These are phyloP conservation scores for Aelia acuminata DNA, from an alignment of 2,888 invertebrate species.

Conservation along the genomic window DNA sequence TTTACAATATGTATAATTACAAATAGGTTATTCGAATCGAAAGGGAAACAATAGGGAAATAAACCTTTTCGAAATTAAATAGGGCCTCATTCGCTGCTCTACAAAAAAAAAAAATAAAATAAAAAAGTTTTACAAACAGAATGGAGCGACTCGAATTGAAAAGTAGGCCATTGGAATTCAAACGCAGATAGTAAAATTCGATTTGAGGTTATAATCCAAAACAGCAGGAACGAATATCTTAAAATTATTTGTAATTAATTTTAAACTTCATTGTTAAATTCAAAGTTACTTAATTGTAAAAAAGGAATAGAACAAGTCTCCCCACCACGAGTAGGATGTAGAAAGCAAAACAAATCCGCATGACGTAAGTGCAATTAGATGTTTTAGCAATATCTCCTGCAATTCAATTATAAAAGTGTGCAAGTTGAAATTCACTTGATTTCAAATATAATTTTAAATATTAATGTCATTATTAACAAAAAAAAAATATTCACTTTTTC, in stretches of 20 bases:
- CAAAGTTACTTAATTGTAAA: neutral
- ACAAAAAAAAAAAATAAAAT: neutral
- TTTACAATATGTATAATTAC: neutral
- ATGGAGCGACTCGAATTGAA: neutral
- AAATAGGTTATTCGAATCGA: neutral
- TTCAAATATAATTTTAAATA: neutral
- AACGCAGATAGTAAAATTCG: neutral
- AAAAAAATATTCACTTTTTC: too few species aligned
- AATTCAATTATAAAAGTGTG: neutral
- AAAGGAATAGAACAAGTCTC: neutral
- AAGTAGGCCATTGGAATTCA: constrained; percentile 2
- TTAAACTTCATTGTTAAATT: neutral
- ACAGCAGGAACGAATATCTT: neutral
- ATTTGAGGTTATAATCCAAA: neutral
- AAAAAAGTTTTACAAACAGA: neutral
- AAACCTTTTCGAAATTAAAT: neutral
- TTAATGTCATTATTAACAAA: too few species aligned
- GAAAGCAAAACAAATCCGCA: constrained; percentile 47
- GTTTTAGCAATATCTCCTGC: constrained; percentile 21
- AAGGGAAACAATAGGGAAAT: neutral
- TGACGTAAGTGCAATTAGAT: constrained; percentile 44
- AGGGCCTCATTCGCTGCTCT: neutral
- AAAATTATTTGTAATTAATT: neutral
- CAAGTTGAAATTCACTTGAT: neutral
- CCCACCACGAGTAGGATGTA: constrained; percentile 14